phyloP scores from a whole-genome alignment of 2,113 vertebrate species.

The Triplophysa tibetana region DNA sequence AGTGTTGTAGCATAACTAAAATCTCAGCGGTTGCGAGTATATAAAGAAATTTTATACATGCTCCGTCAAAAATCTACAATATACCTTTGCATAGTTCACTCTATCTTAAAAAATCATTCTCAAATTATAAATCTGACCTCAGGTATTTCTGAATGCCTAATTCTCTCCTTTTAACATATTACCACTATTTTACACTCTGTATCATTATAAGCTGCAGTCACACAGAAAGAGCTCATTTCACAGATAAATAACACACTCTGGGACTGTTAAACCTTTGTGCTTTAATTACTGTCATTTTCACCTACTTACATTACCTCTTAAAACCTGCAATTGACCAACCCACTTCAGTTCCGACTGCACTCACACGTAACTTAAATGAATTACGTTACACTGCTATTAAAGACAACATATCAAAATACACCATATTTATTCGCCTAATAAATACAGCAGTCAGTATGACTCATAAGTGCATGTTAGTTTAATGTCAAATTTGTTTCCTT shows the following conservation, averaged over 20 bases:
- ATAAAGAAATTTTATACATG: background rate
- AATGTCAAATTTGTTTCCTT: background rate
- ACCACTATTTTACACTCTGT: background rate
- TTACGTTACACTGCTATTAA: constrained; percentile 3
- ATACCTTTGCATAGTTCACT: background rate
- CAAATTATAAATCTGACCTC: background rate
- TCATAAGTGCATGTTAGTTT: background rate
- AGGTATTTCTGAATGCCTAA: background rate
- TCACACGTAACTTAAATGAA: constrained; percentile 9
- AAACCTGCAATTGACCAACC: constrained; percentile 28
- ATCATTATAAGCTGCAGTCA: constrained; percentile 57
- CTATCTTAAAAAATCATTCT: background rate
- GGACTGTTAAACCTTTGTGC: constrained; percentile 74
- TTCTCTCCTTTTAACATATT: background rate
- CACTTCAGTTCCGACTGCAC: constrained; percentile 13
- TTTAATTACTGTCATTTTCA: constrained; percentile 78
- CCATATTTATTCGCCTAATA: background rate
- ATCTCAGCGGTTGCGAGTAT: no score
- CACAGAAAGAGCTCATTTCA: constrained; percentile 83
- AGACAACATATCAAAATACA: background rate
- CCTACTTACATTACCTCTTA: constrained; percentile 68
- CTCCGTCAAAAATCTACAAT: no score
- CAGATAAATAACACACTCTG: constrained; percentile 83
- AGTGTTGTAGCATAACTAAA: no score
- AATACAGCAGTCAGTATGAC: background rate